These are phyloP conservation scores for Rynchops niger DNA, from an alignment of 2,113 vertebrate genomes.

Conservation along the genomic window DNA sequence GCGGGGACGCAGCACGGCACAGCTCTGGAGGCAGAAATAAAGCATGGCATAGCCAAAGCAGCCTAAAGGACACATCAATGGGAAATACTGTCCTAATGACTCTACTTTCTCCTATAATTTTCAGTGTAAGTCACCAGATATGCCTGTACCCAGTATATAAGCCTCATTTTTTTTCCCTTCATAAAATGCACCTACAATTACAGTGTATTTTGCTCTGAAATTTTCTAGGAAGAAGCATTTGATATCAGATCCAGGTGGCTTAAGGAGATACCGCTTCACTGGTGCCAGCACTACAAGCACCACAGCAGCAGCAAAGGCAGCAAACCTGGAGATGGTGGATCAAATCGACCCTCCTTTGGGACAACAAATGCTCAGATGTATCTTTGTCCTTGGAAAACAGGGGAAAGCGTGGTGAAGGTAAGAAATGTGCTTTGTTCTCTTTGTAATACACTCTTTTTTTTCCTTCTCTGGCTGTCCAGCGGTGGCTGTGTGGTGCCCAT, in stretches of 20 bases:
- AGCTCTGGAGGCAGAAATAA: background rate
- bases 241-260: background rate
- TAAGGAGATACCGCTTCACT: background rate
- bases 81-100: background rate
- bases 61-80: background rate
- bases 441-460: background rate
- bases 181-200: background rate
- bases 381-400: background rate
- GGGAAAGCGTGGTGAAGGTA: background rate
- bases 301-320: background rate
- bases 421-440: background rate
- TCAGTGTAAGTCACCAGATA: background rate
- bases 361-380: background rate
- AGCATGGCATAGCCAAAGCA: background rate
- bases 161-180: background rate
- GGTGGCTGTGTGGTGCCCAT: rapidly evolving
- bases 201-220: background rate
- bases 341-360: rapidly evolving
- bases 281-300: background rate
- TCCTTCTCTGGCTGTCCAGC: background rate
- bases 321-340: background rate
- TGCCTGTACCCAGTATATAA: background rate
- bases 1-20: background rate
- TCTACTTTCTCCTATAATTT: background rate
- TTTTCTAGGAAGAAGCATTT: background rate